Conservation (phyloP, 35 echinoderm and acorn worm species). For the Apostichopus californicus region DNA sequence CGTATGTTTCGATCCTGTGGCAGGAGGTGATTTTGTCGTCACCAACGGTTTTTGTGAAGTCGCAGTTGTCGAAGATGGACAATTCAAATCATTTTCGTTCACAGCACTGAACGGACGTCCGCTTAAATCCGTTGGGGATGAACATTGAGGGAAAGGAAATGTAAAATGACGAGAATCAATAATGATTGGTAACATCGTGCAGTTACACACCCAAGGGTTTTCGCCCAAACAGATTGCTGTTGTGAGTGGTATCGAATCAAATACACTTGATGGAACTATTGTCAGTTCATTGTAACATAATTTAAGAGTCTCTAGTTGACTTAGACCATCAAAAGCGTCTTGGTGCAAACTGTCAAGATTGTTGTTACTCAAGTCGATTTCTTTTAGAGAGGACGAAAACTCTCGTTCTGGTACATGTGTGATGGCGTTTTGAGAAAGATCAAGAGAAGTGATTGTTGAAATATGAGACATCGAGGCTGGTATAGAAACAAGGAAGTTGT, state of each 20-base stretch:
- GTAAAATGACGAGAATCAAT: not conserved
- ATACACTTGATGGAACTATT: not conserved
- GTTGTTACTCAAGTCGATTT: slow-evolving; percentile 8
- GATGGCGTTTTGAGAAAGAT: slow-evolving; percentile 33
- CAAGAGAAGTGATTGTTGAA: slow-evolving; percentile 11
- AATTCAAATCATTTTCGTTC: not conserved
- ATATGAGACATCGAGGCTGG: slow-evolving; percentile 35
- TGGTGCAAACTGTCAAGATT: not conserved
- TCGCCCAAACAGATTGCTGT: slow-evolving; percentile 7
- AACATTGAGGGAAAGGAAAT: not conserved
- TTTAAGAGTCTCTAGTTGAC: not conserved
- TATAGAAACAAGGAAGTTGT: slow-evolving; percentile 32
- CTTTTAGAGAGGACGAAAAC: slow-evolving; percentile 2
- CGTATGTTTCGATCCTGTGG: not conserved
- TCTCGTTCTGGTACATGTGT: slow-evolving; percentile 13
- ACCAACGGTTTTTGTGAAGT: too few species aligned
- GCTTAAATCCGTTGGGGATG: not conserved
- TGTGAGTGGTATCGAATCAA: not conserved
- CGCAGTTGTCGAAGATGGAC: not conserved
- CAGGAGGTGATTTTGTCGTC: not conserved
- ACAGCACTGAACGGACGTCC: slow-evolving; percentile 1
- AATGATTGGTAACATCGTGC: not conserved
- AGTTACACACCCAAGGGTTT: slow-evolving; percentile 35
- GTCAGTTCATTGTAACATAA: slow-evolving; percentile 8
- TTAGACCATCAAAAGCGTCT: not conserved